phyloP scores from a whole-genome alignment of 2,797 vertebrate genomes.

The Erethizon dorsatum region DNA sequence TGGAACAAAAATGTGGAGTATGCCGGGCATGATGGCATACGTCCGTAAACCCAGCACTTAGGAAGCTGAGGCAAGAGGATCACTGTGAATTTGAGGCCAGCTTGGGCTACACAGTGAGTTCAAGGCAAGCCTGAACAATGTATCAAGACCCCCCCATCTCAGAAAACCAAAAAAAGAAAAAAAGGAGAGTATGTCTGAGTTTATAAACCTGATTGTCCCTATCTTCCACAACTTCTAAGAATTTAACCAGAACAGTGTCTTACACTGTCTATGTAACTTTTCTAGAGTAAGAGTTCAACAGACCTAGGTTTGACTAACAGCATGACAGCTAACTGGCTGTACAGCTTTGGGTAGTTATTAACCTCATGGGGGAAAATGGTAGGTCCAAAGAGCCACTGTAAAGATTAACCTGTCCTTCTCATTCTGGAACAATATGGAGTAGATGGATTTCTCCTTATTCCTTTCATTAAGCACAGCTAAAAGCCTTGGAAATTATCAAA shows the following conservation, averaged over 20 bases:
- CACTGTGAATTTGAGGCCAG: neutral
- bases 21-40: neutral
- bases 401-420: conserved; percentile 40
- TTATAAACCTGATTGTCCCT: conserved; percentile 25
- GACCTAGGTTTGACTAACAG: neutral
- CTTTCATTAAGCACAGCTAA: conserved; percentile 23
- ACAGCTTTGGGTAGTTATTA: conserved; percentile 53
- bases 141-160: neutral
- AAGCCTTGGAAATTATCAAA: neutral
- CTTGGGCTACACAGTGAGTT: neutral
- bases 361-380: conserved; percentile 17
- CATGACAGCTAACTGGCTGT: neutral
- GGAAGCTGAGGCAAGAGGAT: neutral
- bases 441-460: neutral
- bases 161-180: neutral
- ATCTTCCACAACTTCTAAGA: neutral
- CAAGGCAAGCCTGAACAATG: neutral
- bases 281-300: neutral
- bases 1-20: conserved; percentile 39
- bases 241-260: conserved; percentile 39
- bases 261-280: neutral
- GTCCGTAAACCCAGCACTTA: neutral
- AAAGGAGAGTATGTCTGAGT: neutral
- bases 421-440: conserved; percentile 35
- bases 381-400: neutral